Conservation (phyloP, 1,140 invertebrate species). For the Ganaspis sp. region DNA sequence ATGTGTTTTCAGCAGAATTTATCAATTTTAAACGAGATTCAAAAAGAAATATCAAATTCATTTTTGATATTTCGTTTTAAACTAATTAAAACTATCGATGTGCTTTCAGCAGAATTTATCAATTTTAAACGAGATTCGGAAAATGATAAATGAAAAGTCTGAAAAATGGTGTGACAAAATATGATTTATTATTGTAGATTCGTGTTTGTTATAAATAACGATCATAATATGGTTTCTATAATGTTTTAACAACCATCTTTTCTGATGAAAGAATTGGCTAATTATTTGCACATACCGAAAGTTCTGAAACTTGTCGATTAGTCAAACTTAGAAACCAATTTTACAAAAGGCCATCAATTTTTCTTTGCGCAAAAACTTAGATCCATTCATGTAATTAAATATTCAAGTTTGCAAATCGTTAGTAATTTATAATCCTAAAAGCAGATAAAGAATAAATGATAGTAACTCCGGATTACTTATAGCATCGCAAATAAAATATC, state of each 20-base stretch:
- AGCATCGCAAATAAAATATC: no score
- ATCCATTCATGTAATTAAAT: no score
- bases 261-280: background rate
- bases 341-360: no score
- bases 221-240: background rate
- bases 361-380: no score
- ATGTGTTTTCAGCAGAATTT: background rate
- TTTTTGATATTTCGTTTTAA: background rate
- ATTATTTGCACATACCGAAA: no score
- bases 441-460: no score
- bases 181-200: constrained; percentile 6
- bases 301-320: no score
- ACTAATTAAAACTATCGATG: constrained; percentile 4
- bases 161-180: background rate
- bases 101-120: background rate
- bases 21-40: constrained; percentile 1
- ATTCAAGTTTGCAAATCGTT: no score
- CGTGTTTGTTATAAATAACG: background rate
- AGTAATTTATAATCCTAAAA: no score
- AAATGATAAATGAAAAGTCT: constrained; percentile 3
- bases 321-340: no score
- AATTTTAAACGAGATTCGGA: background rate
- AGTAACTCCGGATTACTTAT: no score
- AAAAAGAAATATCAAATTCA: background rate
- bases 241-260: background rate